Conservation (phyloP, 2,113 vertebrate genomes). For the Rhipidura dahli region DNA sequence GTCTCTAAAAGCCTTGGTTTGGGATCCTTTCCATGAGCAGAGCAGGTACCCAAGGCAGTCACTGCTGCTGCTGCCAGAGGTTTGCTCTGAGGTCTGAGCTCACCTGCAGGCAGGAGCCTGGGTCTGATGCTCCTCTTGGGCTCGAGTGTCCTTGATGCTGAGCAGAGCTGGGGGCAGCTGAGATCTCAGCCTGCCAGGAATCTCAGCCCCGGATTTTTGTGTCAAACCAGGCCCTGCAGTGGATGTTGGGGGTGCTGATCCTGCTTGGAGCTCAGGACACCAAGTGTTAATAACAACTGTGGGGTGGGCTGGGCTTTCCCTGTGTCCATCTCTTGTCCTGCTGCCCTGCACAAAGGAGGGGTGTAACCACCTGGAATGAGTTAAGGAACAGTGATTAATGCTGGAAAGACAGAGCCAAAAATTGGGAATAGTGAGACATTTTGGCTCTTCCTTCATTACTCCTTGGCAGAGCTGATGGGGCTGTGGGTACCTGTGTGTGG, state of each 20-base stretch:
- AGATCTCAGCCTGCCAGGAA: background rate
- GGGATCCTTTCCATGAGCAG: background rate
- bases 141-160: background rate
- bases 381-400: background rate
- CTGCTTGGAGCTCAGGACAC: background rate
- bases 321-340: background rate
- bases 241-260: background rate
- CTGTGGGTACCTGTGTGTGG: background rate
- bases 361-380: background rate
- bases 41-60: background rate
- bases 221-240: background rate
- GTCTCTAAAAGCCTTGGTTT: too few species aligned
- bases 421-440: background rate
- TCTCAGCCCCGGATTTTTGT: background rate
- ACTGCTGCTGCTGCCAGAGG: background rate
- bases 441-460: background rate
- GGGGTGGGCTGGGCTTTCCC: background rate
- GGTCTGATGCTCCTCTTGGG: background rate
- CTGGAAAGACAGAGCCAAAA: background rate
- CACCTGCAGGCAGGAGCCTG: background rate
- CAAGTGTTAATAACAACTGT: accelerated
- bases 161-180: background rate
- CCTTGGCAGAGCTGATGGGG: background rate
- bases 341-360: background rate
- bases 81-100: background rate